Percentiles rank a stretch among this genome's conserved stretches.
These are phyloP conservation scores for Acleris laterana DNA, from an alignment of 2,888 invertebrate genomes.

Conservation along the genomic window DNA sequence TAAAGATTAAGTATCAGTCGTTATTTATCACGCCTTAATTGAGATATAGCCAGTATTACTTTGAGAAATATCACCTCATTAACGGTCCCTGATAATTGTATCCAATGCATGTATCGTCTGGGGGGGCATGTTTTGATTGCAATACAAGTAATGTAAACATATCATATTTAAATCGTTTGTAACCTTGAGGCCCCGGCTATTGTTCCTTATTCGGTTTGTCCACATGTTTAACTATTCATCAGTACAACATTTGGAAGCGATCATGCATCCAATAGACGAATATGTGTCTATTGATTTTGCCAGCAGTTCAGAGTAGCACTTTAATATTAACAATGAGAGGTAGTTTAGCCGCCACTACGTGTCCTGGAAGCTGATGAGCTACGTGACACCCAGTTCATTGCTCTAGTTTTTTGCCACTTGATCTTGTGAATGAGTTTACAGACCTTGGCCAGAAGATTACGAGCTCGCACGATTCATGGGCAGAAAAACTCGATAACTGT, in stretches of 20 bases:
- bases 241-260: conserved; percentile 64
- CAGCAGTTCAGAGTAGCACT: conserved; percentile 72
- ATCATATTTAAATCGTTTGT: conserved; percentile 16
- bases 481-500: conserved; percentile 57
- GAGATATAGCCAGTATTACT: conserved; percentile 34
- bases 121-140: conserved; percentile 15
- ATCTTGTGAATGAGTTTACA: conserved; percentile 42
- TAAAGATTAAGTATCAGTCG: conserved; percentile 35
- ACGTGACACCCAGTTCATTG: conserved; percentile 82
- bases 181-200: conserved; percentile 10
- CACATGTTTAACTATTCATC: conserved; percentile 52
- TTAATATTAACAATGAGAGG: conserved; percentile 83
- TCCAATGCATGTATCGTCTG: conserved; percentile 9
- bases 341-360: conserved; percentile 81
- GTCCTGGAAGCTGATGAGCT: conserved; percentile 74
- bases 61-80: conserved; percentile 33
- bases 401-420: conserved; percentile 78
- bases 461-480: conserved; percentile 60
- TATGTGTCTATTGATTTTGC: conserved; percentile 78
- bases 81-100: conserved; percentile 16
- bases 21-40: conserved; percentile 36
- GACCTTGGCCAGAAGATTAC: conserved; percentile 39
- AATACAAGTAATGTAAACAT: conserved; percentile 14
- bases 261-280: conserved; percentile 71
- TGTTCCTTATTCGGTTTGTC: conserved; percentile 15